Base-by-base conservation (phyloP, 2,888 invertebrate species). In the Scrobipalpa atriplicella region DNA sequence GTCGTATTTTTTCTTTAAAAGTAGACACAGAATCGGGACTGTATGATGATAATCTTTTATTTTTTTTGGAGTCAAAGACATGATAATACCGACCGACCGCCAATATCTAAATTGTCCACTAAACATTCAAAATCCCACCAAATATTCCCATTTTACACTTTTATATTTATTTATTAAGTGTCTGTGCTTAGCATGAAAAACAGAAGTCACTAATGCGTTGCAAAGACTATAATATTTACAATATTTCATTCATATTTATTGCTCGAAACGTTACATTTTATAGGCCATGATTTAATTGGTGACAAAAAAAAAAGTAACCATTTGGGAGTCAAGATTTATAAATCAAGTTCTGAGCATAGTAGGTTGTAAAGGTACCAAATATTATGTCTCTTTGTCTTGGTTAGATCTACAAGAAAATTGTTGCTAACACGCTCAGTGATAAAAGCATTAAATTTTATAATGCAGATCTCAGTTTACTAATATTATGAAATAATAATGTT, bases 221-320 rank as follows among this genome's bases (percentile, higher is more conserved):
- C 61, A 21, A 68, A 54, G 36, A 43, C 29, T 64, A 36, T 69
- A 70, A n/a, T 47, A 47, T 47, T 47, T 47, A 47, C 47, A 47
- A 47, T 16, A 47, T n/a, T 43, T 29, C 29, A n/a, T 71, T 68
- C 68, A 70, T 64, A 63, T 70, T 61, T 71, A 71, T 71, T 71
- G 70, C 70, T 71, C 60, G 13, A 63, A 38, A 58, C 38, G 29
- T 61, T 67, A 66, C 60, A 47, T 51, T 70, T 66, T 16, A 68
- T 71, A 71, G 71, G 71, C 71, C 71, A 68, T 71, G 68, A 39
- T 65, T 63, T 51, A 16, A 16, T 1, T 2, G 18, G 16, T 51
- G 8, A n/a, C 0, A 16, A 8, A 18, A 51, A 8, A 16, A 51
- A n/a, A n/a, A n/a, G n/a, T n/a, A n/a, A n/a, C n/a, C 8, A 16